phyloP scores from a whole-genome alignment of 2,113 vertebrate species.

The Tauraco erythrolophus region DNA sequence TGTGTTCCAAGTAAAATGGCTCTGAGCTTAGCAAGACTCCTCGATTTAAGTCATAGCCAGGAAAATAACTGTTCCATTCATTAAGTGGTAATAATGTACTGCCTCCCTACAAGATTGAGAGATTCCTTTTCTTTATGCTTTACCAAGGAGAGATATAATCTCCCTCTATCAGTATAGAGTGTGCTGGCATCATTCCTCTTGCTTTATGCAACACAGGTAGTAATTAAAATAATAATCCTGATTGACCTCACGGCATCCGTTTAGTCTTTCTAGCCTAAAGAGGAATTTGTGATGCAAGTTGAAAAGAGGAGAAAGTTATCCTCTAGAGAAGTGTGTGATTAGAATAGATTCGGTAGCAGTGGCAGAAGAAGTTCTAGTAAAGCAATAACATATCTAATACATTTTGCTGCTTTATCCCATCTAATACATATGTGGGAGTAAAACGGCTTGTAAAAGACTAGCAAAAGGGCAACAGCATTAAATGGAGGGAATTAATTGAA shows the following conservation, averaged over 20 bases:
- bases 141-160: background rate
- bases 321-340: background rate
- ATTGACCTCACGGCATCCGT: background rate
- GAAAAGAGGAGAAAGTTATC: background rate
- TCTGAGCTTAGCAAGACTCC: background rate
- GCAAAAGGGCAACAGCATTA: background rate
- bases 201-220: background rate
- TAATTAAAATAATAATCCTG: background rate
- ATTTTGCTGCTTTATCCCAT: background rate
- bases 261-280: background rate
- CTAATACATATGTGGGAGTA: background rate
- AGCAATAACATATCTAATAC: background rate
- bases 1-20: background rate
- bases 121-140: background rate
- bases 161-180: background rate
- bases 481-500: background rate
- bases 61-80: background rate
- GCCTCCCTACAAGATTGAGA: background rate
- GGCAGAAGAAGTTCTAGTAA: background rate
- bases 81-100: background rate
- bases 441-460: background rate
- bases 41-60: background rate
- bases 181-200: background rate
- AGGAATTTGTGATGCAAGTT: background rate
- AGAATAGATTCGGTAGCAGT: background rate